Conservation (phyloP, 1,140 invertebrate species). For the Hylyphantes graminicola region DNA sequence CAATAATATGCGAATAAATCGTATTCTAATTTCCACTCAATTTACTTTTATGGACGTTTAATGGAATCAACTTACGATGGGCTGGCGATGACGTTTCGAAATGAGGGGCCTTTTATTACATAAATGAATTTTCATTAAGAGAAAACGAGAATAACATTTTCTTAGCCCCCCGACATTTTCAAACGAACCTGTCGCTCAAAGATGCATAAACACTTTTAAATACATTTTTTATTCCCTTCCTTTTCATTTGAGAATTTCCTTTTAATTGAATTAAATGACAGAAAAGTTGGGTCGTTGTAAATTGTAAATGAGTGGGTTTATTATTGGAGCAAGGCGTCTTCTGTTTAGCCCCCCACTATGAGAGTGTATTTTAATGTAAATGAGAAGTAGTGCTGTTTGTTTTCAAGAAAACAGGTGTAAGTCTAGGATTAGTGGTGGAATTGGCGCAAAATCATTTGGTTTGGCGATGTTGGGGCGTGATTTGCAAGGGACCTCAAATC, state of each 20-base stretch:
- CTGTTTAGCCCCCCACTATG: background rate
- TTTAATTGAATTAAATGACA: slow-evolving; percentile 27
- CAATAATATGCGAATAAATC: slow-evolving; percentile 47
- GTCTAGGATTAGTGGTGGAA: background rate
- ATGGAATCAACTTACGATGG: slow-evolving; percentile 27
- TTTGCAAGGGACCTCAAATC: too few relatives aligned
- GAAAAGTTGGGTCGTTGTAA: background rate
- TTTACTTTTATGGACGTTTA: slow-evolving; percentile 45
- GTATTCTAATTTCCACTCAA: slow-evolving; percentile 42
- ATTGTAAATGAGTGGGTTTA: slow-evolving; percentile 44
- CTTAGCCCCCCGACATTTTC: background rate
- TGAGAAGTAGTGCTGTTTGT: background rate
- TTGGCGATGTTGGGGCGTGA: too few relatives aligned
- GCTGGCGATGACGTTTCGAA: slow-evolving; percentile 27
- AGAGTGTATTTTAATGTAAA: slow-evolving; percentile 53
- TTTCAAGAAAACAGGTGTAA: background rate
- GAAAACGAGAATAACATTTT: background rate
- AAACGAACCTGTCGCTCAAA: slow-evolving; percentile 17
- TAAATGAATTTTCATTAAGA: slow-evolving; percentile 51
- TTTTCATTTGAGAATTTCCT: slow-evolving; percentile 20
- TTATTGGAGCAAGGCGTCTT: background rate
- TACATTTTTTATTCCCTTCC: background rate
- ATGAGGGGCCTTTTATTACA: slow-evolving; percentile 34
- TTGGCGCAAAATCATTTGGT: background rate
- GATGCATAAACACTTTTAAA: too few relatives aligned